These are phyloP conservation scores for Deilephila porcellus DNA, from an alignment of 2,888 invertebrate species.

Conservation along the genomic window DNA sequence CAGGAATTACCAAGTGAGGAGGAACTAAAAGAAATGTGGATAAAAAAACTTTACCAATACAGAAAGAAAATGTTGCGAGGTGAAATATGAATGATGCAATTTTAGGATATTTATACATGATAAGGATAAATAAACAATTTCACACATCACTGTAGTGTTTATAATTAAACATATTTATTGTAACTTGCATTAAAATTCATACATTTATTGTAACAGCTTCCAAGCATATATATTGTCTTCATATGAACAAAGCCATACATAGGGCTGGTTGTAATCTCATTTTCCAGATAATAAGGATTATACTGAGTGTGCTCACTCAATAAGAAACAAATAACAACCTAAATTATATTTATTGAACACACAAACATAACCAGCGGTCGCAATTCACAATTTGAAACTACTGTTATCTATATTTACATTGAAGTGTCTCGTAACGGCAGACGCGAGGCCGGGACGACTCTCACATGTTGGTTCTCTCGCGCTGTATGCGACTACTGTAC, in stretches of 20 bases:
- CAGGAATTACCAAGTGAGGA: conserved; percentile 89
- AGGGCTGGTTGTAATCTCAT: conserved; percentile 10
- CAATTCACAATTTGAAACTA: conserved; percentile 71
- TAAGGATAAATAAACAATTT: conserved; percentile 22
- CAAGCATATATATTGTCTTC: conserved; percentile 33
- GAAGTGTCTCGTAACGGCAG: conserved; percentile 52
- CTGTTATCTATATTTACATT: conserved; percentile 77
- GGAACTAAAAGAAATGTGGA: conserved; percentile 89
- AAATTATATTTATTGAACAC: conserved; percentile 72
- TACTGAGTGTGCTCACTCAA: conserved; percentile 38
- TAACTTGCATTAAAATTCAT: conserved; percentile 39
- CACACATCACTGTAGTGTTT: not conserved
- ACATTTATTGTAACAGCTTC: conserved; percentile 16
- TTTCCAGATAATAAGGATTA: conserved; percentile 27
- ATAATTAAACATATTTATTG: conserved; percentile 38
- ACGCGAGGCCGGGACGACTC: conserved; percentile 39
- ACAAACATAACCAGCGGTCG: conserved; percentile 64
- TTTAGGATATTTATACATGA: not conserved
- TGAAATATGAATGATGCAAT: conserved; percentile 56
- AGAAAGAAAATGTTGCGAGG: conserved; percentile 86
- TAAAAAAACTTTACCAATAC: conserved; percentile 87
- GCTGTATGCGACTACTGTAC: conserved; percentile 93
- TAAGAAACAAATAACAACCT: conserved; percentile 59
- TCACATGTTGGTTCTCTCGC: conserved; percentile 89
- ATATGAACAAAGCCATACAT: conserved; percentile 15